Percentiles rank a stretch among this genome's conserved stretches.
These are phyloP conservation scores for Pygoscelis adeliae DNA, from an alignment of 2,113 vertebrate genomes.

Conservation along the genomic window DNA sequence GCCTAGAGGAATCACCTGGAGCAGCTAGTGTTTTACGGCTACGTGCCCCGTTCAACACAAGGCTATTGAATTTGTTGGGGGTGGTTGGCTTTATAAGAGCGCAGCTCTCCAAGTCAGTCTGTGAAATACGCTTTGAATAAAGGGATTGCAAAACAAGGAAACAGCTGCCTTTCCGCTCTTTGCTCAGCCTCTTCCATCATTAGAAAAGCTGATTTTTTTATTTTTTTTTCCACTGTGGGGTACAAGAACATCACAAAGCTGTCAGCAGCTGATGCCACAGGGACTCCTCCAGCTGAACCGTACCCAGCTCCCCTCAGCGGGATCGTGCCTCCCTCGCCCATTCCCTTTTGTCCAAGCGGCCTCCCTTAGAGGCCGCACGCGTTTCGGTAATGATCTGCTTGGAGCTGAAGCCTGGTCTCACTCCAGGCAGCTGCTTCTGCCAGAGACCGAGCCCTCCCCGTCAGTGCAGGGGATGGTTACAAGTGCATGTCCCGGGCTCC, in stretches of 20 bases:
- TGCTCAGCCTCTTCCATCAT: neutral
- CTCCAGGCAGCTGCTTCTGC: neutral
- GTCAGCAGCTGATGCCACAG: neutral
- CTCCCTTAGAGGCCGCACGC: neutral
- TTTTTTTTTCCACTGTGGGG: neutral
- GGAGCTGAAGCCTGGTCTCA: neutral
- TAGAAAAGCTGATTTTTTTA: neutral
- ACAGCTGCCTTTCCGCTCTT: neutral
- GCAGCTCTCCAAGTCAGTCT: neutral
- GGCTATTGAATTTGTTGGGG: neutral
- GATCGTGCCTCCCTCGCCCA: neutral
- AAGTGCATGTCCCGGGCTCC: fast-evolving
- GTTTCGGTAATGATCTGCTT: neutral
- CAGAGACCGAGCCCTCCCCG: neutral
- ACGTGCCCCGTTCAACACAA: neutral
- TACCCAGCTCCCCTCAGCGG: neutral
- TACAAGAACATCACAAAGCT: neutral
- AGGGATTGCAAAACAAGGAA: constrained; percentile 19
- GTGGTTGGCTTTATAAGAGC: neutral
- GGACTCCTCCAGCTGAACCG: neutral
- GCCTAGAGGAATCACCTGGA: neutral
- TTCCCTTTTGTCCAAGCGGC: neutral
- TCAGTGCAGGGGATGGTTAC: fast-evolving
- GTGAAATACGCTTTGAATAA: constrained; percentile 24
- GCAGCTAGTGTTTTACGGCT: neutral